Conservation (phyloP, 2,797 vertebrate genomes). For the Leucoraja ocellata region DNA sequence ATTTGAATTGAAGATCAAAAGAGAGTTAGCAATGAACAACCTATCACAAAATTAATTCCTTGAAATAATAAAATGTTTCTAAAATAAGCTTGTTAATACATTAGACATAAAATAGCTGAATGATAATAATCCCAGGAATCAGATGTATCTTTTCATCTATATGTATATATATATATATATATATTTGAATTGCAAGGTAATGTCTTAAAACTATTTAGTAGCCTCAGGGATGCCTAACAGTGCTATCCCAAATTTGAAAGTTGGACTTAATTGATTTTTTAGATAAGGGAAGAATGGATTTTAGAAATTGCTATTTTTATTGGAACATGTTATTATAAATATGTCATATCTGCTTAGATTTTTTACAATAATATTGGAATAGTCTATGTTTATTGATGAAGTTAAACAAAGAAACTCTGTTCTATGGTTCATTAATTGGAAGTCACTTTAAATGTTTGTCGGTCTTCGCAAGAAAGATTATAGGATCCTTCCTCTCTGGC, state of each 20-base stretch:
- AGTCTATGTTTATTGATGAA: not conserved
- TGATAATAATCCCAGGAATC: not conserved
- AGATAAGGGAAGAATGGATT: not conserved
- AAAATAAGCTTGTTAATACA: not conserved
- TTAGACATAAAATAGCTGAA: not conserved
- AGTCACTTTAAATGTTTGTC: conserved; percentile 7
- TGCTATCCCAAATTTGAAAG: not conserved
- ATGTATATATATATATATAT: not conserved
- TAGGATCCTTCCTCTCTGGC: not conserved
- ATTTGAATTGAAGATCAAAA: conserved; percentile 3
- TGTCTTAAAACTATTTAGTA: not conserved
- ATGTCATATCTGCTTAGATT: not conserved
- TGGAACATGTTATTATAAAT: not conserved
- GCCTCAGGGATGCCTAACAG: not conserved
- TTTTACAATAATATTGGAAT: not conserved
- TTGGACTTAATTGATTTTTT: conserved; percentile 6
- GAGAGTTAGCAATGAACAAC: not conserved
- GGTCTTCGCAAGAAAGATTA: not conserved
- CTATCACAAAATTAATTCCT: not conserved
- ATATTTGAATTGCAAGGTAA: conserved; percentile 10
- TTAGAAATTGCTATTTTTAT: not conserved
- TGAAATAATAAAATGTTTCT: not conserved
- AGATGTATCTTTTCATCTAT: not conserved
- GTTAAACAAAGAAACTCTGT: not conserved
- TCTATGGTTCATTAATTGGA: not conserved